Percentiles rank a stretch among this genome's conserved stretches.
Evolutionary conservation across 2,888 invertebrate genomes (phyloP).

Genomic region (Drosophila fungiperda): DNA sequence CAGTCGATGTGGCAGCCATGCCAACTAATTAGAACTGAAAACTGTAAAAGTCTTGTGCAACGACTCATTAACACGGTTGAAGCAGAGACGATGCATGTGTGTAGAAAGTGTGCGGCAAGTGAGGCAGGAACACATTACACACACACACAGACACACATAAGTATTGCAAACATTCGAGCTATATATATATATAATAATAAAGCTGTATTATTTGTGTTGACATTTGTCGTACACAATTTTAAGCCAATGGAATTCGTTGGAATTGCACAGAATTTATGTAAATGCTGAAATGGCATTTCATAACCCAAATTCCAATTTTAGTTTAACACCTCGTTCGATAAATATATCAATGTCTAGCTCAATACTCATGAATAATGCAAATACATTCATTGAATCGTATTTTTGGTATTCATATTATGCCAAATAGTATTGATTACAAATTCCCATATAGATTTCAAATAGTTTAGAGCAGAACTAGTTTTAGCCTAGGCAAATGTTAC

Average conservation of each 20-base stretch:
- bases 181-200: background rate
- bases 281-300: background rate
- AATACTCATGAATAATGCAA: background rate
- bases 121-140: background rate
- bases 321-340: background rate
- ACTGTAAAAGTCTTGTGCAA: constrained; percentile 13
- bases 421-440: background rate
- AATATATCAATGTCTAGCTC: background rate
- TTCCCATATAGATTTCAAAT: background rate
- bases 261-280: background rate
- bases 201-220: background rate
- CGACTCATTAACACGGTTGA: constrained; percentile 21
- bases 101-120: background rate
- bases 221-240: background rate
- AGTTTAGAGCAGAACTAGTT: background rate
- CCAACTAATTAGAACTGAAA: constrained; percentile 29
- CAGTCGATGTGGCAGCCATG: constrained; percentile 16
- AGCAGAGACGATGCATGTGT: background rate
- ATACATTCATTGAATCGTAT: background rate
- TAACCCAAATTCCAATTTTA: background rate
- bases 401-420: background rate
- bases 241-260: background rate
- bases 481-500: no score
- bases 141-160: background rate
- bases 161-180: no score